Conservation (phyloP, 2,888 invertebrate genomes). For the Charanyca ferruginea region DNA sequence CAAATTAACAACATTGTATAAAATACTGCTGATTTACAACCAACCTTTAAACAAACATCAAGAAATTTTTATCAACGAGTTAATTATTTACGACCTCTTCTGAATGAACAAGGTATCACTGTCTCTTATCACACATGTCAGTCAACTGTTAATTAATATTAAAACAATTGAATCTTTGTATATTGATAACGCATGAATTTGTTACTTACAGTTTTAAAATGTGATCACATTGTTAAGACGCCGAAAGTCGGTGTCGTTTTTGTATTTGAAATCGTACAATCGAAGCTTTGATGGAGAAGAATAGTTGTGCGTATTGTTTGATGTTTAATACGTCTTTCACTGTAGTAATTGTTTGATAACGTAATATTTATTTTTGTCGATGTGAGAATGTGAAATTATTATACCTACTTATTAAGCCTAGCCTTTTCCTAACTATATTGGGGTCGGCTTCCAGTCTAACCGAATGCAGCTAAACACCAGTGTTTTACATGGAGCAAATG, state of each 20-base stretch:
- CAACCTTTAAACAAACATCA: neutral
- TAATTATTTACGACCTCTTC: constrained; percentile 10
- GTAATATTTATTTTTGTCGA: neutral
- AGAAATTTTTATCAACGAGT: constrained; percentile 39
- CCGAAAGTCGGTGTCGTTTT: constrained; percentile 1
- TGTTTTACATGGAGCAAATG: too few relatives aligned
- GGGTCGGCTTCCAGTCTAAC: too few relatives aligned
- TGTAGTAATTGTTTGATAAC: neutral
- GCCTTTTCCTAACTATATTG: too few relatives aligned
- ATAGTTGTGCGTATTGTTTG: constrained; percentile 14
- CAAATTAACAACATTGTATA: constrained; percentile 38
- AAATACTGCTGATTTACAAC: constrained; percentile 29
- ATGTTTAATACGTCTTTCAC: constrained; percentile 6
- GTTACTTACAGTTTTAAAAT: constrained; percentile 42
- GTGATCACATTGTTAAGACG: constrained; percentile 57
- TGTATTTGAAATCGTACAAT: constrained; percentile 14
- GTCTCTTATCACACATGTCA: constrained; percentile 51
- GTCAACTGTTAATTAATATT: constrained; percentile 23
- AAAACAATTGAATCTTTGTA: constrained; percentile 53
- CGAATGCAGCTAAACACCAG: too few relatives aligned
- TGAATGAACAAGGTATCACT: constrained; percentile 26
- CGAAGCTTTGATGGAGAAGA: neutral
- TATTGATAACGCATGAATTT: constrained; percentile 12
- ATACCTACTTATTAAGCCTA: too few relatives aligned
- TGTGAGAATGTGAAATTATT: neutral